A percentile compares a stretch with the other conserved stretches of the same genome.
Conservation (phyloP, 2,797 vertebrate genomes). For the Phalloptychus januarius region DNA sequence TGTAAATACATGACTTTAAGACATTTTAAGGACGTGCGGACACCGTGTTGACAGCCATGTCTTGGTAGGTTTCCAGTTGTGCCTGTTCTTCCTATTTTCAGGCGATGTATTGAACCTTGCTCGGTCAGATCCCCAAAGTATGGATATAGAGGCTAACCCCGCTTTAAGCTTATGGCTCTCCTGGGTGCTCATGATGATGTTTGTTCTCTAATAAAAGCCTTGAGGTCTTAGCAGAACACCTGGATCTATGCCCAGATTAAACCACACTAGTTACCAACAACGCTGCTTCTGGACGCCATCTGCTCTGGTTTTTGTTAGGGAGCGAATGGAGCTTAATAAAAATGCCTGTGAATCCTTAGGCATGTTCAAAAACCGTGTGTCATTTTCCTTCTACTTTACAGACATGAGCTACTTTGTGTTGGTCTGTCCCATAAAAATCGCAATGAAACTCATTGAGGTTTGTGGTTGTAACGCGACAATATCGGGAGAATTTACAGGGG, state of each 20-base stretch:
- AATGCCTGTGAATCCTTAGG: not conserved
- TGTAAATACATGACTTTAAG: too few species aligned
- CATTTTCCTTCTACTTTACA: not conserved
- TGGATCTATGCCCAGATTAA: not conserved
- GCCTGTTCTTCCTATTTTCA: not conserved
- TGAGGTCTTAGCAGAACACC: not conserved
- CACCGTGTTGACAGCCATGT: not conserved
- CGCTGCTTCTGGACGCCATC: not conserved
- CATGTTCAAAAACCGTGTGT: not conserved
- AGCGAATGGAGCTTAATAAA: not conserved
- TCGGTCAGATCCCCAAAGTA: not conserved
- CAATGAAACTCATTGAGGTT: not conserved
- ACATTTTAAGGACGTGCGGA: too few species aligned
- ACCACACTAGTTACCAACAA: not conserved
- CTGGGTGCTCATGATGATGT: not conserved
- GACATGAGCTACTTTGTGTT: not conserved
- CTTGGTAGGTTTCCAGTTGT: not conserved
- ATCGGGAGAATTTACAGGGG: not conserved
- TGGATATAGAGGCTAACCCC: not conserved
- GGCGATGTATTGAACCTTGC: not conserved
- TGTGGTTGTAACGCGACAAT: constrained; percentile 1
- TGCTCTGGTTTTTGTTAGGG: not conserved
- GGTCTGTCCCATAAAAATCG: not conserved
- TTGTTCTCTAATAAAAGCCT: not conserved
- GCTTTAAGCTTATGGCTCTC: not conserved